Base-by-base conservation (phyloP, 2,797 vertebrate genomes). In the Botia almorhae region DNA sequence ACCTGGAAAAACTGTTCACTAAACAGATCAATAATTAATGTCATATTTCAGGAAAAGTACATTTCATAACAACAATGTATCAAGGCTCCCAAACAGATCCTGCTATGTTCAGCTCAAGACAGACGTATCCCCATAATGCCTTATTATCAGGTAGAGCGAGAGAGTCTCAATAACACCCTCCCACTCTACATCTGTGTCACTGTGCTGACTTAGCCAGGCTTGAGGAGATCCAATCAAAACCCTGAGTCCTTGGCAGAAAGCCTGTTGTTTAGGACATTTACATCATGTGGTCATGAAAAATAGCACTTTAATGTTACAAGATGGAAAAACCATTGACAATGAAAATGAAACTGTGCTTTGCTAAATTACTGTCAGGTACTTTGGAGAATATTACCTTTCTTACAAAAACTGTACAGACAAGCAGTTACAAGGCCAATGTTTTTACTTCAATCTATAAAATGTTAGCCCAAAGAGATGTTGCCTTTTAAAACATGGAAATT, bases 151-250 rank as follows among this genome's bases (percentile, higher is more conserved):
- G 73, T 77, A 84, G 74, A 84, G 63, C 76, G 60, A 69, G 17
- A 74, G 55, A 50, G 68, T 76, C 74, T 85, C 61, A 58, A 50
- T 70, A 53, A 83, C 84, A 87, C 83, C 79, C 85, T 83, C 86
- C 83, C 74, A 86, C 85, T 78, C 83, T 86, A 78, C 86, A 83
- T 86, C 85, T 86, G 86, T 83, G 85, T 65, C 72, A 55, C 60
- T 65, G n/a, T 79, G 69, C 69, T 81, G 72, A 86, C 78, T 83
- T 77, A 84, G 68, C 69, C 69, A 79, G 26, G 68, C 69, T 51
- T 64, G 48, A 19, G 74, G 64, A 71, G 78, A 50, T 71, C 80
- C 72, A 33, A 73, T 80, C 80, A 76, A 55, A 79, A 39, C 56
- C 65, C 7, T 19, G 16, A 23, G 13, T 70, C 55, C 63, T 33